Base-by-base conservation (phyloP, 2,797 vertebrate species). In the Phrynocephalus guinanensis region DNA sequence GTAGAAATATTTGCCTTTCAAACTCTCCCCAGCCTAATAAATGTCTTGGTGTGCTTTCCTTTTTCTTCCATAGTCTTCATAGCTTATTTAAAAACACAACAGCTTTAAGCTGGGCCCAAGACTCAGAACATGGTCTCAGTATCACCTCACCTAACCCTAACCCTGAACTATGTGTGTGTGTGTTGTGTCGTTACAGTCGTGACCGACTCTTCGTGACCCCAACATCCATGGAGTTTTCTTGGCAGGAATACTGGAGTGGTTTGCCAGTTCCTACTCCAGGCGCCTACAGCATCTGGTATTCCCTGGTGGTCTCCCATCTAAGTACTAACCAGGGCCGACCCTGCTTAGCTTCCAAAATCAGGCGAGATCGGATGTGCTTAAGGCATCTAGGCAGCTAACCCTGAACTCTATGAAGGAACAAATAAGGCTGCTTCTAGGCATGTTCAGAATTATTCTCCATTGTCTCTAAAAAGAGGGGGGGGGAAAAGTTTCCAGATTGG, bases 1-100 rank as follows among this genome's bases (percentile, higher is more conserved):
- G 71, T 87, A 82, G 78, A 87, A 87, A 87, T 87, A 87, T 87
- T 87, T 82, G 79, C 71, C 79, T 87, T 87, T 76, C 70, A 81
- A 75, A 81, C 50, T 73, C 85, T 73, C 78, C 33, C 86, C 28
- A 82, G 79, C 60, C 79, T 82, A 87, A 87, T 87, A 87, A 87
- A 87, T 87, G 86, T 87, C 86, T 87, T 28, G 1, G 67, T 52
- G 24, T 87, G 56, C 71, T 76, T 87, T 82, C 48, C 56, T 30
- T 76, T 86, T 60, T 81, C 18, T 81, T 80, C 79, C 73, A 70
- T 67, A 24, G 60, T 33, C 33, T 82, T 71, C 22, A n/a, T 71
- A 71, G 8, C 24, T 80, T 80, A 38, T 80, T 82, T 52, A 1
- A 87, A 83, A 77, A 70, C 63, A 82, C 26, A 44, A 50, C 66